Percentiles rank a stretch among this genome's conserved stretches.
These are phyloP conservation scores for Centruroides vittatus DNA, from an alignment of 1,140 invertebrate genomes.

Conservation along the genomic window DNA sequence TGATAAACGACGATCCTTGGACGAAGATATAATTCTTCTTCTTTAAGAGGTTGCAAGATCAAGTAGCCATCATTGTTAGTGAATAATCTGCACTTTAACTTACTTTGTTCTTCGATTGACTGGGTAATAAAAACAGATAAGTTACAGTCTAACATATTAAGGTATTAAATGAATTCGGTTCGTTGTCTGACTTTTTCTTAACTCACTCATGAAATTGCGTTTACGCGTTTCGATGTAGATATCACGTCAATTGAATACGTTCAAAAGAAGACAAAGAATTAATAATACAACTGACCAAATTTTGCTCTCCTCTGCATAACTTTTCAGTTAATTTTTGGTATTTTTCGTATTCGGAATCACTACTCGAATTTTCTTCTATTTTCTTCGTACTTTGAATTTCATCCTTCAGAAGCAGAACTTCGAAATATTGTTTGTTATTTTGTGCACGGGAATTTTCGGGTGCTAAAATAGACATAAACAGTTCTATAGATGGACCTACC, in stretches of 20 bases:
- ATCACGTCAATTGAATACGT: no score
- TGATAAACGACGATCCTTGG: conserved; percentile 81
- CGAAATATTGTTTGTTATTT: no score
- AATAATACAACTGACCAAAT: background rate
- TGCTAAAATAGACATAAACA: no score
- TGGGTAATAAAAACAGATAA: background rate
- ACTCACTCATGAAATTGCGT: no score
- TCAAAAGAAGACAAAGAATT: background rate
- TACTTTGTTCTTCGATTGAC: conserved; percentile 1
- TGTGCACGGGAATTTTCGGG: no score
- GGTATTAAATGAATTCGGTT: no score
- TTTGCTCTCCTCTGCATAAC: conserved; percentile 69
- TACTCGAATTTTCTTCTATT: conserved; percentile 21
- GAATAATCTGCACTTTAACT: conserved; percentile 65
- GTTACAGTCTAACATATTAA: no score
- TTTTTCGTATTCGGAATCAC: conserved; percentile 29
- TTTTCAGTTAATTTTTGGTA: conserved; percentile 86
- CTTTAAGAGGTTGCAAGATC: conserved; percentile 70
- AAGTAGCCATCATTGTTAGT: conserved; percentile 51
- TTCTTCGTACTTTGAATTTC: no score
- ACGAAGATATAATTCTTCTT: conserved; percentile 70
- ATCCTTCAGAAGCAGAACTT: no score
- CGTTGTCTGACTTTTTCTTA: no score
- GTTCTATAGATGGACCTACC: no score
- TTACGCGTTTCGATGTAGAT: no score